Evolutionary conservation across 2,113 vertebrate genomes (phyloP).

Genomic region (Regulus satrapa): DNA sequence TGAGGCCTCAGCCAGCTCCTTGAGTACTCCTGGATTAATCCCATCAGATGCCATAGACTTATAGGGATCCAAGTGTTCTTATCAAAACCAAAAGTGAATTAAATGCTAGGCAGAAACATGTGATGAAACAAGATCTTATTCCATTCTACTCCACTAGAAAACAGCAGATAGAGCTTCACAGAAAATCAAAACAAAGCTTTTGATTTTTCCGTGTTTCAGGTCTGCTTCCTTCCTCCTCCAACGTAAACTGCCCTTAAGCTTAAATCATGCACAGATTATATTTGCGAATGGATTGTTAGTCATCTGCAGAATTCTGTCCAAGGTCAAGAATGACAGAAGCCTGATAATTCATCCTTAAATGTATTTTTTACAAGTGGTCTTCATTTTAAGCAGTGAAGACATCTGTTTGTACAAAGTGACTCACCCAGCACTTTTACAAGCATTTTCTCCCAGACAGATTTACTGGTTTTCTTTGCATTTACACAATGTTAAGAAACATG

Average conservation of each 20-base stretch:
- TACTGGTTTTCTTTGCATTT: not conserved
- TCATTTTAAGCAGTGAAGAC: not conserved
- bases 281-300: not conserved
- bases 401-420: not conserved
- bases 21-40: not conserved
- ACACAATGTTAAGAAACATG: not conserved
- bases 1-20: not conserved
- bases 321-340: not conserved
- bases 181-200: not conserved
- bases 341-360: not conserved
- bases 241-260: not conserved
- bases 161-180: not conserved
- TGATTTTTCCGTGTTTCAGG: not conserved
- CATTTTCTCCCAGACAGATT: not conserved
- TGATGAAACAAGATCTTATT: not conserved
- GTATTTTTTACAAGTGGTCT: not conserved
- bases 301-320: not conserved
- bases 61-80: not conserved
- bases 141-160: not conserved
- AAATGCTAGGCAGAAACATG: not conserved
- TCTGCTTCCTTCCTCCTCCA: not conserved
- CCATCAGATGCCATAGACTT: not conserved
- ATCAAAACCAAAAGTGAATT: not conserved
- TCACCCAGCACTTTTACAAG: not conserved
- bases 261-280: not conserved